Evolutionary conservation across 1,140 invertebrate species (phyloP).

Genomic region (Drosophila dunni): DNA sequence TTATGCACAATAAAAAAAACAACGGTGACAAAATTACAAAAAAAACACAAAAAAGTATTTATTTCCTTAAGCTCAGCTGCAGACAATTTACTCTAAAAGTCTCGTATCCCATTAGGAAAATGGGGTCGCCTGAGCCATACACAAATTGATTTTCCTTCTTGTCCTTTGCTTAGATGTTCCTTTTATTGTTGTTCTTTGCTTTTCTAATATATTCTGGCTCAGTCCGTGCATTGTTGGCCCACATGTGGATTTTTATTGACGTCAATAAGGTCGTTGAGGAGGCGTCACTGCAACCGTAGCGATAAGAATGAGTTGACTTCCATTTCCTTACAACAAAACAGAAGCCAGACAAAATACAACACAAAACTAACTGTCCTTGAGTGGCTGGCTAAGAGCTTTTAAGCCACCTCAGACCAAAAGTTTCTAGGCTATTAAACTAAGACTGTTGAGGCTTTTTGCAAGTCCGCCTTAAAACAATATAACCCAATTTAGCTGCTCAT

Average conservation of each 20-base stretch:
- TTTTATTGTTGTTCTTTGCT: constrained; percentile 15
- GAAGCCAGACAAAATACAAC: not conserved
- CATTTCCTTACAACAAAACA: not conserved
- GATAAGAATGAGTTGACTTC: constrained; percentile 23
- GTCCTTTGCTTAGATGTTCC: not conserved
- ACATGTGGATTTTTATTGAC: constrained; percentile 26
- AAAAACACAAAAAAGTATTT: constrained; percentile 53
- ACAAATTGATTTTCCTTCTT: constrained; percentile 28
- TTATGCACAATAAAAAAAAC: constrained; percentile 84
- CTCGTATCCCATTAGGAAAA: constrained; percentile 9
- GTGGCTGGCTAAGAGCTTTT: not conserved
- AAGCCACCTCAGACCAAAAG: not conserved
- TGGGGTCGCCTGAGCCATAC: not conserved
- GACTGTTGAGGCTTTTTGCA: constrained; percentile 4
- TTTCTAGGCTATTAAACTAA: not conserved
- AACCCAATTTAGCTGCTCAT: constrained; percentile 25
- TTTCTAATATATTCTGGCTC: not conserved
- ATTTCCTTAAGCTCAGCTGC: constrained; percentile 15
- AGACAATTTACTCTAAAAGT: not conserved
- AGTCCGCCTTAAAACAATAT: constrained; percentile 1
- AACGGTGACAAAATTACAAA: constrained; percentile 84
- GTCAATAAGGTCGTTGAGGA: constrained; percentile 5
- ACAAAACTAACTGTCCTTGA: not conserved
- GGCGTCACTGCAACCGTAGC: constrained; percentile 22
- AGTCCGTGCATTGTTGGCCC: constrained; percentile 2